Evolutionary conservation across 1,140 invertebrate genomes (phyloP), one percentile per base, ranked within the genome.

Genomic region (Parapsyche elsis): DNA sequence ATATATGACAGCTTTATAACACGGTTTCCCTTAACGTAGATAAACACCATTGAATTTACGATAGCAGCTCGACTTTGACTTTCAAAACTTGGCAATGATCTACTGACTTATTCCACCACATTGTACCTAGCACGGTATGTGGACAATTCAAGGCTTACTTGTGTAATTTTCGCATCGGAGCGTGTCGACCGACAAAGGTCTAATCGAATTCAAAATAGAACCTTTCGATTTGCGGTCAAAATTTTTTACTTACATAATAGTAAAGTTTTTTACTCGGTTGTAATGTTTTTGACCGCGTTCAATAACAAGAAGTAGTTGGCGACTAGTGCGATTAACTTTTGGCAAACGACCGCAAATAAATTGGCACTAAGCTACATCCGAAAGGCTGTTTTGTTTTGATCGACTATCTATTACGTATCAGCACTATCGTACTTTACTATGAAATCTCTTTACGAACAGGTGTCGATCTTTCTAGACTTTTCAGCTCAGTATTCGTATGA

Each of bases 61-160:
- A 53, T 1, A 19, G 0, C 9, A 2, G 21, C 1, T 19, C 57
- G 57, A 61, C 57, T 61, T 61, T 61, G 57, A 61, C 57, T 61
- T 61, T 61, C 57, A 61, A 19, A 61, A 61, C n/a, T 61, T 21
- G 57, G 57, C 57, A 61, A 61, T 61, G 57, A 61, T 61, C 57
- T 61, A 61, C 14, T 61, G 16, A 61, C 16, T 61, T 61, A 0
- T 61, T 19, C 16, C 16, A 7, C 57, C 16, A 61, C 21, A 19
- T 61, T 61, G 57, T 61, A 16, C 57, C 57, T 61, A 19, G 57
- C 21, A 61, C 57, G n/a, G 16, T 19, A 16, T 21, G 57, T 61
- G 21, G 10, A 7, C 57, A 61, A 61, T 61, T 61, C 57, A 61
- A 61, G 57, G 57, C 19, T 19, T 21, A 21, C 9, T 61, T 9